Evolutionary conservation across 2,888 invertebrate genomes (phyloP).

Genomic region (Phyllotreta striolata): DNA sequence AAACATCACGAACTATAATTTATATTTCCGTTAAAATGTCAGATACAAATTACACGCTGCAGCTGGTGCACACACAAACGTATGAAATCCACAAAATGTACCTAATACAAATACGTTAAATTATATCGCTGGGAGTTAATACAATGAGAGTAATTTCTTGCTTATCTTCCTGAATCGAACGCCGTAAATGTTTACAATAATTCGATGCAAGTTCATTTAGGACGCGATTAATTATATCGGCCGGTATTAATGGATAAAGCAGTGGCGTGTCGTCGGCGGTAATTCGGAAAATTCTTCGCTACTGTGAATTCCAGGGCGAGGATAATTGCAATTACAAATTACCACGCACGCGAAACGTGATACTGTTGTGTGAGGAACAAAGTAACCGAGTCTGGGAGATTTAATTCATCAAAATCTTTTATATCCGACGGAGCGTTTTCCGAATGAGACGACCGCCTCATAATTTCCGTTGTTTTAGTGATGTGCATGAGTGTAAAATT

Average conservation of each 20-base stretch:
- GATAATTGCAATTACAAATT: too few relatives aligned
- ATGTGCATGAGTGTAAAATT: conserved; percentile 27
- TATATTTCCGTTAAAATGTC: background rate
- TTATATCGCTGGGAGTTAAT: background rate
- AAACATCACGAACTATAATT: background rate
- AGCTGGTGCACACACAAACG: conserved; percentile 1
- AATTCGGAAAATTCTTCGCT: too few relatives aligned
- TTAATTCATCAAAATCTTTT: conserved; percentile 24
- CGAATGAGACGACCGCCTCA: conserved; percentile 20
- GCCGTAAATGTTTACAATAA: background rate
- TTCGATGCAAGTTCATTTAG: background rate
- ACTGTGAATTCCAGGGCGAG: too few relatives aligned
- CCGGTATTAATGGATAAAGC: too few relatives aligned
- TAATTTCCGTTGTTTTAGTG: conserved; percentile 29
- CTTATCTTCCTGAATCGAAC: conserved; percentile 2
- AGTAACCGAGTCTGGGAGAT: conserved; percentile 7
- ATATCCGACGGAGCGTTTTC: conserved; percentile 16
- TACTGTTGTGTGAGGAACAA: background rate
- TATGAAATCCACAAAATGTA: background rate
- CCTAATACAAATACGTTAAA: background rate
- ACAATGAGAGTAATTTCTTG: conserved; percentile 3
- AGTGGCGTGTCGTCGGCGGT: too few relatives aligned
- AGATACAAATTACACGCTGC: conserved; percentile 2
- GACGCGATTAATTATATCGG: too few relatives aligned
- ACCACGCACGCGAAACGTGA: background rate